Evolutionary conservation across 37 sponge, comb jelly and placozoan species (phyloP).

Genomic region (Crambe crambe): DNA sequence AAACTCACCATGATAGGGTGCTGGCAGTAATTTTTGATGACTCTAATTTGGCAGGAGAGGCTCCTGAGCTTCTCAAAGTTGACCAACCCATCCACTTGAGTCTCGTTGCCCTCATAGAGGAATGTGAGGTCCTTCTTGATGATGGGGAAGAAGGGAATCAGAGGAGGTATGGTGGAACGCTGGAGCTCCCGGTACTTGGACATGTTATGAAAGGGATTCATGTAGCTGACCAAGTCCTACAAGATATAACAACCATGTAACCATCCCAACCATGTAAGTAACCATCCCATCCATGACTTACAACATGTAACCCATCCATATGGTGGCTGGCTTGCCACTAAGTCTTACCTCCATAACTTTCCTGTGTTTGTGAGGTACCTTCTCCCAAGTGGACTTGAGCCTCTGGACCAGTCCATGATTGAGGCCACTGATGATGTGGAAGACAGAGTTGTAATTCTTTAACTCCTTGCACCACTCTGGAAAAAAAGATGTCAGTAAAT

Average conservation of each 20-base stretch:
- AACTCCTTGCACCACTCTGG: slow-evolving; percentile 59
- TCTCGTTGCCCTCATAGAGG: slow-evolving; percentile 81
- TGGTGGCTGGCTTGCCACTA: not conserved
- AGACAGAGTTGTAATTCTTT: slow-evolving; percentile 81
- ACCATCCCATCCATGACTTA: not conserved
- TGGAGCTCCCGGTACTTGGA: slow-evolving; percentile 87
- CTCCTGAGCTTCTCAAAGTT: slow-evolving; percentile 96
- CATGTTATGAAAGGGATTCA: slow-evolving; percentile 98
- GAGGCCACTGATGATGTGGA: slow-evolving; percentile 85
- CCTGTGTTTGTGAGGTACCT: slow-evolving; percentile 80
- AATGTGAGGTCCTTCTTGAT: slow-evolving; percentile 96
- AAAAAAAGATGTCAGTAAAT: not conserved
- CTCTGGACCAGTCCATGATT: slow-evolving; percentile 74
- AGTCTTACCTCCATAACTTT: slow-evolving; percentile 63
- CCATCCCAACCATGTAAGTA: not conserved
- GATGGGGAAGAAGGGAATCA: slow-evolving; percentile 96
- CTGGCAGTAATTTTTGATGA: slow-evolving; percentile 58
- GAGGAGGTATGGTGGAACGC: slow-evolving; percentile 67
- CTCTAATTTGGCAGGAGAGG: slow-evolving; percentile 68
- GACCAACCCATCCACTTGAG: slow-evolving; percentile 78
- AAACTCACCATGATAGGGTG: slow-evolving; percentile 52
- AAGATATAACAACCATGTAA: not conserved
- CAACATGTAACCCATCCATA: not conserved
- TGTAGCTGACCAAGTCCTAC: slow-evolving; percentile 73
- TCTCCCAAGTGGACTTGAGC: slow-evolving; percentile 83